These are phyloP conservation scores for Notodonta ziczac DNA, from an alignment of 2,888 invertebrate genomes.

Conservation along the genomic window DNA sequence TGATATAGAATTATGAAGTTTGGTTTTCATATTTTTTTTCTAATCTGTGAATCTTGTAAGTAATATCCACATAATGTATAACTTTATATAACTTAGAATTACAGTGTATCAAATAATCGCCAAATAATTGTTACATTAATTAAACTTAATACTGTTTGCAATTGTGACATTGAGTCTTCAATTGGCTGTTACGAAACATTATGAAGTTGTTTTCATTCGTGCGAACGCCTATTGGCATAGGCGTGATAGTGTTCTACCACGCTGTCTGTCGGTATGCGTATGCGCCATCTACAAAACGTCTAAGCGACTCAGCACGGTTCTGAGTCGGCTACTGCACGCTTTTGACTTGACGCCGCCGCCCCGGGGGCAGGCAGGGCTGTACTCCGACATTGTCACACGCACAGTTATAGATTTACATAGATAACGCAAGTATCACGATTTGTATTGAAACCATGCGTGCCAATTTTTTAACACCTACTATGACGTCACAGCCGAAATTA, in stretches of 20 bases:
- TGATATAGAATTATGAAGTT: slow-evolving; percentile 12
- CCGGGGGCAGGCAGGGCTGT: neutral
- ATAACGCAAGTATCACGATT: too few relatives aligned
- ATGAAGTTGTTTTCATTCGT: slow-evolving; percentile 10
- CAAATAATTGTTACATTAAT: slow-evolving; percentile 8
- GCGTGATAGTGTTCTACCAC: slow-evolving; percentile 47
- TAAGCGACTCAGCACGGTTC: slow-evolving; percentile 73
- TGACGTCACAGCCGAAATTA: too few relatives aligned
- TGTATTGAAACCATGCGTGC: too few relatives aligned
- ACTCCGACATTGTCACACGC: slow-evolving; percentile 27
- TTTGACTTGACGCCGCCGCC: slow-evolving; percentile 41
- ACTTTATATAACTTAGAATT: neutral
- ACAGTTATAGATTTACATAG: too few relatives aligned
- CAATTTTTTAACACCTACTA: too few relatives aligned
- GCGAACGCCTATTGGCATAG: slow-evolving; percentile 37
- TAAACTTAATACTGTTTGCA: neutral
- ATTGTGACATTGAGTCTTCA: neutral
- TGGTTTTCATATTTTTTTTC: slow-evolving; percentile 8
- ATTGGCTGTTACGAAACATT: slow-evolving; percentile 3
- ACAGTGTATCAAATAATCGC: slow-evolving; percentile 6
- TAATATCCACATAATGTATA: slow-evolving; percentile 11
- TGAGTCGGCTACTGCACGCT: slow-evolving; percentile 80
- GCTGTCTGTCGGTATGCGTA: slow-evolving; percentile 41
- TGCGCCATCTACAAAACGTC: slow-evolving; percentile 62
- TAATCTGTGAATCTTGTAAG: slow-evolving; percentile 4